These are phyloP conservation scores for Atopsyche davidsoni DNA, from an alignment of 1,140 invertebrate genomes.

Conservation along the genomic window DNA sequence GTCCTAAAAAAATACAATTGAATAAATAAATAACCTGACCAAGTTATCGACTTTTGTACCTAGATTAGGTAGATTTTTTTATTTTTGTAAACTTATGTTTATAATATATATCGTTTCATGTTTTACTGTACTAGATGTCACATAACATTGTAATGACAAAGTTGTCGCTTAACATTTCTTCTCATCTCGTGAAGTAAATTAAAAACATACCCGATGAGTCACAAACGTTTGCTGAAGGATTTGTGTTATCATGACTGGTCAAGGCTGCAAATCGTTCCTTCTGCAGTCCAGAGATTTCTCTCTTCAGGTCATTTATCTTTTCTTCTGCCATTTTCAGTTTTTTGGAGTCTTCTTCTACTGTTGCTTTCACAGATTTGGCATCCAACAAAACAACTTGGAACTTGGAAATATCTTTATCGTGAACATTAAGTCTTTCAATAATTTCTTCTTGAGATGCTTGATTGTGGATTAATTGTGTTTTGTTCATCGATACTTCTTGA, in stretches of 20 bases:
- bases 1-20: slow-evolving; percentile 48
- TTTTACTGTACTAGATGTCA: too few relatives aligned
- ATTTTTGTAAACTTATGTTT: too few relatives aligned
- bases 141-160: too few relatives aligned
- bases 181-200: too few relatives aligned
- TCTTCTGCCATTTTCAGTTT: slow-evolving; percentile 14
- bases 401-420: slow-evolving; percentile 14
- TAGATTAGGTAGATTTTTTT: too few relatives aligned
- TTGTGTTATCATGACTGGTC: slow-evolving; percentile 2
- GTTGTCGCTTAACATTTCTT: too few relatives aligned
- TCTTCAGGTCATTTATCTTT: slow-evolving; percentile 13
- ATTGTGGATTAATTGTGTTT: slow-evolving; percentile 16
- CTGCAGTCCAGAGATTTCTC: background rate
- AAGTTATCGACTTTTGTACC: too few relatives aligned
- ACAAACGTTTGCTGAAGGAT: background rate
- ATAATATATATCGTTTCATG: too few relatives aligned
- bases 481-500: slow-evolving; percentile 11
- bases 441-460: slow-evolving; percentile 5
- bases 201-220: slow-evolving; percentile 10
- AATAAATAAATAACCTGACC: too few relatives aligned
- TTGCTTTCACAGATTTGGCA: slow-evolving; percentile 13
- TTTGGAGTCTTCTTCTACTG: slow-evolving; percentile 19
- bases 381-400: slow-evolving; percentile 20
- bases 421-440: slow-evolving; percentile 2
- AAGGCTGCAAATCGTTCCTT: slow-evolving; percentile 7